These are phyloP conservation scores for Coregonus sp. DNA, from an alignment of 2,797 vertebrate species.

Conservation along the genomic window DNA sequence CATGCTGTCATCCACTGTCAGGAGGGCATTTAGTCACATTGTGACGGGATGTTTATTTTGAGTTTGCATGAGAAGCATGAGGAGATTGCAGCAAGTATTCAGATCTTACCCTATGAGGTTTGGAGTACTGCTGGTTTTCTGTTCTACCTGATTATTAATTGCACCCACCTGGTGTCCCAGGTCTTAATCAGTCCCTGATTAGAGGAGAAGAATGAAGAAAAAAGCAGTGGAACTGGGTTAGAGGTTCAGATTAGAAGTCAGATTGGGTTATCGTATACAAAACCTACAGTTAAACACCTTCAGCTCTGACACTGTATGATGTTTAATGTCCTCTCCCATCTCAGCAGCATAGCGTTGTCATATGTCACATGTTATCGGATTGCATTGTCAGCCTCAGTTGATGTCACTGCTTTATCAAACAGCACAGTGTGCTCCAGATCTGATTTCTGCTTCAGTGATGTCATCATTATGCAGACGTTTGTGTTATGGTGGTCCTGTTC, in stretches of 20 bases:
- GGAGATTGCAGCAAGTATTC: too few species aligned
- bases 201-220: too few species aligned
- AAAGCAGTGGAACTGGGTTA: too few species aligned
- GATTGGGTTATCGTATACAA: not conserved
- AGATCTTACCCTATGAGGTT: too few species aligned
- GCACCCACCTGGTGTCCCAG: too few species aligned
- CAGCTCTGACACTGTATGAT: not conserved
- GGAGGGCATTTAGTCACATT: conserved; percentile 8
- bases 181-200: too few species aligned
- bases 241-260: not conserved
- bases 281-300: not conserved
- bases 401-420: conserved; percentile 26
- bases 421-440: conserved; percentile 45
- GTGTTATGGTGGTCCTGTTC: conserved; percentile 44
- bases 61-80: too few species aligned
- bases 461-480: conserved; percentile 39
- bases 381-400: not conserved
- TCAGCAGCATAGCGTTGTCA: not conserved
- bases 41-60: not conserved
- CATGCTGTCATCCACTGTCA: conserved; percentile 39
- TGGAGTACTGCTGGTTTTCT: too few species aligned
- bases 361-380: not conserved
- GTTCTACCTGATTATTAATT: too few species aligned
- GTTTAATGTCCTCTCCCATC: not conserved
- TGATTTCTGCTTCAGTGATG: conserved; percentile 43